A percentile compares a stretch with the other conserved stretches of the same genome.
These are phyloP conservation scores for Camarhynchus parvulus DNA, from an alignment of 2,113 vertebrate species.

Conservation along the genomic window DNA sequence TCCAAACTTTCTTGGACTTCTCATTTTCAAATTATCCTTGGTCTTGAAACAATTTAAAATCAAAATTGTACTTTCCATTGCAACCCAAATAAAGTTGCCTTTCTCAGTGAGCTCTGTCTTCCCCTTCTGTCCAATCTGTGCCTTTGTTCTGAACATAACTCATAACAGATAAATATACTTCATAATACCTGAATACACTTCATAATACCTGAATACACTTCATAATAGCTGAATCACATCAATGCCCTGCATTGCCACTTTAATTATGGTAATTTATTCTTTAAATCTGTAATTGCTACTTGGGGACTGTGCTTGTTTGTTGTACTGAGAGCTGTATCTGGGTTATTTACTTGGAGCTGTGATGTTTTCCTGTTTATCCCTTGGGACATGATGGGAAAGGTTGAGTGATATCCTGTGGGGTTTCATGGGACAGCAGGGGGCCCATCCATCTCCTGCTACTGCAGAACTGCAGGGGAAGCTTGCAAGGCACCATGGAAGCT, in stretches of 20 bases:
- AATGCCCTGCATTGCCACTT: neutral
- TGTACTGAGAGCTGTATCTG: neutral
- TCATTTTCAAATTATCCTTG: neutral
- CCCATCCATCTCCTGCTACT: neutral
- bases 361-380: neutral
- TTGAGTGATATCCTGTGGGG: rapidly evolving
- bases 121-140: neutral
- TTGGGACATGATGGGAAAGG: neutral
- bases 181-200: neutral
- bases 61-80: neutral
- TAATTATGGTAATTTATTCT: neutral
- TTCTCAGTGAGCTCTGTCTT: neutral
- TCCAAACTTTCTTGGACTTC: neutral
- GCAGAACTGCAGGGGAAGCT: neutral
- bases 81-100: neutral
- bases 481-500: neutral
- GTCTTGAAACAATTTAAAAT: neutral
- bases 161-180: neutral
- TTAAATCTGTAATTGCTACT: neutral
- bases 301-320: neutral
- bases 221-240: neutral
- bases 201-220: neutral
- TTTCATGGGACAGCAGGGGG: neutral
- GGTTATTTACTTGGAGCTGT: neutral
- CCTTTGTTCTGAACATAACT: neutral